These are phyloP conservation scores for Apodemus sylvaticus DNA, from an alignment of 2,113 vertebrate species.

Conservation along the genomic window DNA sequence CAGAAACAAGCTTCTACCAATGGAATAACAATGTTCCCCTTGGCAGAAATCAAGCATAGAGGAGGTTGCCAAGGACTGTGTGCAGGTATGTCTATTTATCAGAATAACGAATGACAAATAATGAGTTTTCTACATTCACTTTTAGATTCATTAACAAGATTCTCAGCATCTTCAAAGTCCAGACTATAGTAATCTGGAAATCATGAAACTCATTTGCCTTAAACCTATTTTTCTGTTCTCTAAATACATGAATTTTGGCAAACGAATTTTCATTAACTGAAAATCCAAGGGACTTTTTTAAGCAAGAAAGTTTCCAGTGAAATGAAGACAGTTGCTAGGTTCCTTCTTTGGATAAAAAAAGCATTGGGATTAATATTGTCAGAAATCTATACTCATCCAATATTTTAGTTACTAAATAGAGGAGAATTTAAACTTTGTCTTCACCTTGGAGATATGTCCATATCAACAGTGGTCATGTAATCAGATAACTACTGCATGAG, in stretches of 20 bases:
- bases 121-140: constrained; percentile 11
- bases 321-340: not conserved
- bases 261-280: constrained; percentile 19
- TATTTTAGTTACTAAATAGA: not conserved
- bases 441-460: not conserved
- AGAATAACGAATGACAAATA: constrained; percentile 54
- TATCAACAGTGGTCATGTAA: not conserved
- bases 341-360: constrained; percentile 22
- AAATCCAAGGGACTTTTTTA: constrained; percentile 5
- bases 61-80: constrained; percentile 52
- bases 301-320: not conserved
- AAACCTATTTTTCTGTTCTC: not conserved
- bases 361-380: not conserved
- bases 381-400: not conserved
- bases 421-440: not conserved
- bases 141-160: constrained; percentile 21
- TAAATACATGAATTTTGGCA: not conserved
- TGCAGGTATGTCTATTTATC: constrained; percentile 25
- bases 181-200: not conserved
- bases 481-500: too few species aligned
- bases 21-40: constrained; percentile 56
- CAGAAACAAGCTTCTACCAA: constrained; percentile 51
- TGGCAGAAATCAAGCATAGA: constrained; percentile 56
- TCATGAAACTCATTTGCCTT: not conserved
- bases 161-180: constrained; percentile 52